Evolutionary conservation across 2,113 vertebrate genomes (phyloP).

Genomic region (Lamprotornis superbus): DNA sequence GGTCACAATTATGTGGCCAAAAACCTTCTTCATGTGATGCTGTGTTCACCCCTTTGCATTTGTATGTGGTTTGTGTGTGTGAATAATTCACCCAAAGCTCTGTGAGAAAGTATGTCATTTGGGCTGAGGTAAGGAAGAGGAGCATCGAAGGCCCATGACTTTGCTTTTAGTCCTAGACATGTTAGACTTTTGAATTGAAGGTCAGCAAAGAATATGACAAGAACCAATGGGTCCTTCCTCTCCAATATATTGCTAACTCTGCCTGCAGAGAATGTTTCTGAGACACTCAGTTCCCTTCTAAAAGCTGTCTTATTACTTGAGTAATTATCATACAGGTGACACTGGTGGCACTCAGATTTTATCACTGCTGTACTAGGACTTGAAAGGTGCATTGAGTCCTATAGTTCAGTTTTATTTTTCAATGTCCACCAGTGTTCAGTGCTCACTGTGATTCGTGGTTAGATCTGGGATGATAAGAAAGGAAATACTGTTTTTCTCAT

Average conservation of each 20-base stretch:
- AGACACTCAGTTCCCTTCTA: background rate
- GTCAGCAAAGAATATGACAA: background rate
- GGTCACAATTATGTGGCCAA: background rate
- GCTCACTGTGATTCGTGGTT: background rate
- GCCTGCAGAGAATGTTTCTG: background rate
- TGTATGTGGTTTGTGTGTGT: background rate
- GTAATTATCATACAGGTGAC: background rate
- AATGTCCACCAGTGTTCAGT: background rate
- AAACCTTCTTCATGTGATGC: background rate
- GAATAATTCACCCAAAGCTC: background rate
- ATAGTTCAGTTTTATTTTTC: background rate
- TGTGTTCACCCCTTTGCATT: background rate
- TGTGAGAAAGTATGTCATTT: background rate
- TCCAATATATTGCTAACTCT: background rate
- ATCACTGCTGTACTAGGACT: background rate
- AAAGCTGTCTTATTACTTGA: background rate
- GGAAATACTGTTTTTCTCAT: background rate
- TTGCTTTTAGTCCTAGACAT: background rate
- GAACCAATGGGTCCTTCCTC: background rate
- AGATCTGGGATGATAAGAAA: background rate
- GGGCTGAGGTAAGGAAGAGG: background rate
- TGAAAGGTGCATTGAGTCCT: background rate
- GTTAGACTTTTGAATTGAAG: background rate
- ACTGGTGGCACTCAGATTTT: background rate
- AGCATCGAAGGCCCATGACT: background rate